Evolutionary conservation across 2,797 vertebrate species (phyloP), one percentile per base, ranked within the genome.

Genomic region (Eurystomus glaucurus): DNA sequence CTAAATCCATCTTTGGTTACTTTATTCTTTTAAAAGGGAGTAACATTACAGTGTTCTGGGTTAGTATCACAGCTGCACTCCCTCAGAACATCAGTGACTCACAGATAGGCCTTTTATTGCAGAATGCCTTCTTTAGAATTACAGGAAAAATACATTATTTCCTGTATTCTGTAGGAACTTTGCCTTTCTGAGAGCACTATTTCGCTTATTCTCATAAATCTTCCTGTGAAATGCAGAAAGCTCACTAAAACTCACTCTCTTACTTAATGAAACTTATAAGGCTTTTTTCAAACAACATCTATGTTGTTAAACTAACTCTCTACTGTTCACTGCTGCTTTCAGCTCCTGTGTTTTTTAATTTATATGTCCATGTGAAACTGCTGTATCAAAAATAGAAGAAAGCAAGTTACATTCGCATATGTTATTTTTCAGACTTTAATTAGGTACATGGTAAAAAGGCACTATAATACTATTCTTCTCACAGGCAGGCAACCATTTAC

Each of bases 141-240:
- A 81, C 43, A 96, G 92, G 70, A 96, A 97, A 94, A 97, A 84
- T 52, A 88, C 15, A 37, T 82, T 48, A 98, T 98, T 98, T 98
- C 98, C 97, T 98, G 83, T 57, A 9, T 96, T 97, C 58, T 95
- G 93, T 96, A 97, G 96, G 96, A 98, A 98, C 83, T 89, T 92
- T 77, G 86, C 87, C 92, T 98, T 98, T 97, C 95, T 97, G 75
- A 98, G 95, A 97, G 83, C 69, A 83, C 87, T 69, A 81, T 95
- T 98, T 83, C 94, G 83, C 88, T 97, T 80, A 81, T 58, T 97
- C 82, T 90, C 96, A 97, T 98, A 98, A 98, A 98, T 98, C 97
- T 98, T 97, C 75, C 78, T 82, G 71, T 51, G 45, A 85, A 97
- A 95, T 11, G 39, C 33, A 97, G 79, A 96, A 96, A 95, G 75